Conservation (phyloP, 1,140 invertebrate genomes). For the Agraylea sexmaculata region DNA sequence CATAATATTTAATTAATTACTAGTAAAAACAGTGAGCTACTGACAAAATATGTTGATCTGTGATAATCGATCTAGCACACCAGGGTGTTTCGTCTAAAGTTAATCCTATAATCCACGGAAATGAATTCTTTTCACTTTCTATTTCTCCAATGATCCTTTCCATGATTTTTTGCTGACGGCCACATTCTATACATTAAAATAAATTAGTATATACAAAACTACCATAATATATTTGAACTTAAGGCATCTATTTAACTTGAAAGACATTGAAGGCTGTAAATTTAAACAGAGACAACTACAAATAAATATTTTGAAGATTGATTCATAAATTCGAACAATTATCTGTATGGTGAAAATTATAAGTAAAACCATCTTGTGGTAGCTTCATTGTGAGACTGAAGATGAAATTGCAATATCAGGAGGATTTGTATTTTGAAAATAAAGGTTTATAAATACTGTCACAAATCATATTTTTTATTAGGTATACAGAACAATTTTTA, state of each 20-base stretch:
- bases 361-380: slow-evolving; percentile 1
- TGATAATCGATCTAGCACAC: slow-evolving; percentile 51
- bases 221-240: not conserved
- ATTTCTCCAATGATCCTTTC: slow-evolving; percentile 52
- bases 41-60: slow-evolving; percentile 45
- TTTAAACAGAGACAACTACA: not conserved
- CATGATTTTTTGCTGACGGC: slow-evolving; percentile 30
- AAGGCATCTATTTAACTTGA: no score
- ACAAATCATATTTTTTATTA: no score
- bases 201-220: not conserved
- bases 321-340: not conserved
- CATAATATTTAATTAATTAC: no score
- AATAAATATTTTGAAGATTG: not conserved
- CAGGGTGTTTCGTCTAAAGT: slow-evolving; percentile 41
- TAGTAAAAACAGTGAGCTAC: slow-evolving; percentile 51
- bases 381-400: no score
- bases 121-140: slow-evolving; percentile 43
- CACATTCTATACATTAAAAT: slow-evolving; percentile 31
- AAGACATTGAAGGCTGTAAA: not conserved
- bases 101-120: slow-evolving; percentile 53
- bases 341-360: not conserved
- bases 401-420: no score
- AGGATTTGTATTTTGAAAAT: no score
- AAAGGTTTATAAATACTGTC: no score
- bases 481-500: no score